Percentiles rank a stretch among this genome's conserved stretches.
Evolutionary conservation across 2,113 vertebrate species (phyloP).

Genomic region (Petroica traversi): DNA sequence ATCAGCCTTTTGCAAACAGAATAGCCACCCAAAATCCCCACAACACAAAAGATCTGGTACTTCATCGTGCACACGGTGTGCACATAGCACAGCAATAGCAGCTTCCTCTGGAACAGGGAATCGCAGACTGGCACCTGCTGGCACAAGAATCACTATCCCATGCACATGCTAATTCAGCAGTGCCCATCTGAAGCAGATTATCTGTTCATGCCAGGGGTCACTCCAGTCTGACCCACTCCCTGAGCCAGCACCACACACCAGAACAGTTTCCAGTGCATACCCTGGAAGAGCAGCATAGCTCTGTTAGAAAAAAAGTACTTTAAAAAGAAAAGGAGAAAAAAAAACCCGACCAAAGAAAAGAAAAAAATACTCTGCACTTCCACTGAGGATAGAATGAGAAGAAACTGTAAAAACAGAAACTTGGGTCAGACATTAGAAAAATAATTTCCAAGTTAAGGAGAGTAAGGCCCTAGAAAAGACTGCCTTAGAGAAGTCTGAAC

Average conservation of each 20-base stretch:
- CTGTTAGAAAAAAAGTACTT: not conserved
- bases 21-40: not conserved
- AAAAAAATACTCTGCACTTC: not conserved
- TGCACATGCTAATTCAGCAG: not conserved
- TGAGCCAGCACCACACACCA: not conserved
- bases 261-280: not conserved
- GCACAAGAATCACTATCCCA: not conserved
- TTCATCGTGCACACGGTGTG: fast-evolving
- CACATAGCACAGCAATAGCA: not conserved
- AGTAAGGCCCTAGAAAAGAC: not conserved
- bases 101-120: not conserved
- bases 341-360: not conserved
- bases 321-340: not conserved
- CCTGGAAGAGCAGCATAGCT: not conserved
- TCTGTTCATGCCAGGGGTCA: not conserved
- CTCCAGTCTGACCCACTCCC: not conserved
- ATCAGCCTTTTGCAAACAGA: not conserved
- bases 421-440: not conserved
- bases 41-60: not conserved
- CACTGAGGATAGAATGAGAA: not conserved
- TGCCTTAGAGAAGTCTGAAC: not conserved
- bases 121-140: not conserved
- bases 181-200: not conserved
- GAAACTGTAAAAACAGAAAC: not conserved
- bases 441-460: not conserved